Evolutionary conservation across 2,888 invertebrate genomes (phyloP), one percentile per base, ranked within the genome.

Genomic region (Clusia tigrina): DNA sequence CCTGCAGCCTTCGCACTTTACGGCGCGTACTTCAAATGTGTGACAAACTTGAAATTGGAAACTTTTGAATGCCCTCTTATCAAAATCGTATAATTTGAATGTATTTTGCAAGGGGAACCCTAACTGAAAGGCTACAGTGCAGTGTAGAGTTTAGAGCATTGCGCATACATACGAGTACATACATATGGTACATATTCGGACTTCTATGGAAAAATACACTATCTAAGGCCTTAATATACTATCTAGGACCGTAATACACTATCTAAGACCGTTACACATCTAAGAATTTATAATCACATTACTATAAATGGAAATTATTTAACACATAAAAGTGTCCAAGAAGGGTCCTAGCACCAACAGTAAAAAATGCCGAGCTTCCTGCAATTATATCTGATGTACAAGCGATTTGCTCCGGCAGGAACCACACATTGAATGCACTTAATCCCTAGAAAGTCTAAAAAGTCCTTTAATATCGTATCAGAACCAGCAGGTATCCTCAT

Each of bases 31-130:
- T 73, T 71, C 71, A 71, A 74, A 72, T 69, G 74, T 66, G 71
- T 9, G 63, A 71, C 69, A 71, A 76, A 79, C 76, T 76, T 76
- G 80, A 81, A 81, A 81, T 81, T 78, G 78, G 81, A 81, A 81
- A 81, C 80, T 80, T 80, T 77, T 76, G 72, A 78, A 72, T 79
- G 78, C 76, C 74, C 80, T 81, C 80, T 81, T 78, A 77, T 78
- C 74, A 75, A 80, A 81, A 80, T 80, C 78, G 72, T 80, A 78
- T 79, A 80, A 81, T 81, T 81, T 81, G 80, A 80, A 81, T 80
- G 79, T 78, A 80, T 81, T 81, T 81, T 81, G 75, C 74, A 78
- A 72, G 72, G 76, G 72, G 69, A 74, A 69, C 69, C 5, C 10
- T 32, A 12, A 12, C 32, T n/a, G n/a, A n/a, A n/a, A n/a, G n/a